Evolutionary conservation across 2,888 invertebrate species (phyloP).

Genomic region (Eristalinus aeneus): DNA sequence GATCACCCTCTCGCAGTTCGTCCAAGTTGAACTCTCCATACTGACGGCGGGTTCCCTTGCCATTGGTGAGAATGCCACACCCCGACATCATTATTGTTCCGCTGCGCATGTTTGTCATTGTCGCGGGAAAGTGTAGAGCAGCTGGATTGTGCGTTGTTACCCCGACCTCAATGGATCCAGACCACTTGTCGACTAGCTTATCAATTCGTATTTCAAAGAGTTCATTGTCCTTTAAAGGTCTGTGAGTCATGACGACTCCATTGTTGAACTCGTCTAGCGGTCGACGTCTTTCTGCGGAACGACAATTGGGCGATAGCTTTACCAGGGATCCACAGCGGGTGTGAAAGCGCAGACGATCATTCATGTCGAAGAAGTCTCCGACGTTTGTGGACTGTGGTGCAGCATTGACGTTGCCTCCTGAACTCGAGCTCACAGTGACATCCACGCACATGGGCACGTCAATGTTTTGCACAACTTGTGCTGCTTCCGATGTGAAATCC

Average conservation of each 20-base stretch:
- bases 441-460: constrained; percentile 79
- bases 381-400: constrained; percentile 59
- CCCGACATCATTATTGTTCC: constrained; percentile 98
- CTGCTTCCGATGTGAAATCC: constrained; percentile 72
- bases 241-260: constrained; percentile 96
- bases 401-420: constrained; percentile 31
- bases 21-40: constrained; percentile 97
- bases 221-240: constrained; percentile 92
- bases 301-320: constrained; percentile 90
- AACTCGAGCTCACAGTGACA: constrained; percentile 73
- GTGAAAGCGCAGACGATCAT: constrained; percentile 91
- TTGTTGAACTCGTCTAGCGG: constrained; percentile 97
- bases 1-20: constrained; percentile 94
- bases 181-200: constrained; percentile 96
- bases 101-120: constrained; percentile 97
- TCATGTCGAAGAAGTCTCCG: constrained; percentile 77
- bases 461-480: constrained; percentile 77
- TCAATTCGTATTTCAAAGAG: constrained; percentile 97
- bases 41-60: constrained; percentile 95
- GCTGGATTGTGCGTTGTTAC: constrained; percentile 96
- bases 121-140: constrained; percentile 94
- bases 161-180: constrained; percentile 87
- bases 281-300: constrained; percentile 92
- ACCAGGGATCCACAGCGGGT: constrained; percentile 93
- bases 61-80: constrained; percentile 97